A percentile compares a stretch with the other conserved stretches of the same genome.
Conservation (phyloP, 2,888 invertebrate species). For the Chrysina gloriosa region DNA sequence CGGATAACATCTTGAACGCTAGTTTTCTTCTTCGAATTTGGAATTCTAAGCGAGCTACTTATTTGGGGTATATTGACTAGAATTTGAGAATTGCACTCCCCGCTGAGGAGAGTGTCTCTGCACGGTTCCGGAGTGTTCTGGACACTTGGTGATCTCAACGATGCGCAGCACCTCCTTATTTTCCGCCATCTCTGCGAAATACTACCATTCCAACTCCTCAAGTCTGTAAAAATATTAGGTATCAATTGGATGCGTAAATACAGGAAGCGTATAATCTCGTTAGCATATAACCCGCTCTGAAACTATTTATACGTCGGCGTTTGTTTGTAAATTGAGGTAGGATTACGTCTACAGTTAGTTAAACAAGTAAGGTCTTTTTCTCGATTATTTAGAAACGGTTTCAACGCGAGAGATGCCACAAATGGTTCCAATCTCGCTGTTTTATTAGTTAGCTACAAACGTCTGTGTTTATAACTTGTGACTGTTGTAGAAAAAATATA, state of each 20-base stretch:
- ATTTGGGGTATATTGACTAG: conserved; percentile 63
- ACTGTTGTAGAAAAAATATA: background rate
- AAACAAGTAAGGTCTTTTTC: too few species aligned
- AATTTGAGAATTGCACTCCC: conserved; percentile 64
- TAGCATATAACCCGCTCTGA: too few species aligned
- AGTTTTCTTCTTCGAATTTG: conserved; percentile 57
- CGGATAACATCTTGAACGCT: conserved; percentile 75
- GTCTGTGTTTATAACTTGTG: background rate
- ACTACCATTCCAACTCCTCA: conserved; percentile 78
- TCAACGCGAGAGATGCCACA: background rate
- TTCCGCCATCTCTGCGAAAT: conserved; percentile 81
- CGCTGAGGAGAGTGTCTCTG: conserved; percentile 68
- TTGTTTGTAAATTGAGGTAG: too few species aligned
- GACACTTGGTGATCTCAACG: conserved; percentile 66
- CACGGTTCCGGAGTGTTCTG: conserved; percentile 68
- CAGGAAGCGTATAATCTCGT: background rate
- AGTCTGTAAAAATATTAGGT: conserved; percentile 65
- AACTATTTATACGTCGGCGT: too few species aligned
- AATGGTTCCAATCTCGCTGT: background rate
- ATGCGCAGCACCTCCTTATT: conserved; percentile 76
- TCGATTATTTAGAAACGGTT: too few species aligned
- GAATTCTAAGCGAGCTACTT: conserved; percentile 65
- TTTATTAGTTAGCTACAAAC: background rate
- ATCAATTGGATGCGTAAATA: conserved; percentile 24
- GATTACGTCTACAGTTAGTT: too few species aligned